Evolutionary conservation across 2,113 vertebrate genomes (phyloP).

Genomic region (Oryzias melastigma): DNA sequence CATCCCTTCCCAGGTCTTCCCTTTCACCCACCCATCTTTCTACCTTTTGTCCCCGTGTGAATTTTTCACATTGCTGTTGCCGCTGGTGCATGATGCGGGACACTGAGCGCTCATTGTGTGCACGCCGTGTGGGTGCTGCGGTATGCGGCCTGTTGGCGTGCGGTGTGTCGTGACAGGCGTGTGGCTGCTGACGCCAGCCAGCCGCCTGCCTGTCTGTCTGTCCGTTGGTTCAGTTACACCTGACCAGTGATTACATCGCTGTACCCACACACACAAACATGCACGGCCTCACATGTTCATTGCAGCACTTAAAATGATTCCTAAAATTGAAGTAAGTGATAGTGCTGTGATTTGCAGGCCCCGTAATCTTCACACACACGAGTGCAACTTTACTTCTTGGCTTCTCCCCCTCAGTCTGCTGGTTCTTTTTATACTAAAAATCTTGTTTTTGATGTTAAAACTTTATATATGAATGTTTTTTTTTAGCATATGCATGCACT

Average conservation of each 20-base stretch:
- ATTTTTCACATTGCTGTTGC: slow-evolving; percentile 81
- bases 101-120: slow-evolving; percentile 79
- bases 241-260: slow-evolving; percentile 59
- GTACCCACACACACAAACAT: slow-evolving; percentile 3
- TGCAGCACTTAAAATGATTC: not conserved
- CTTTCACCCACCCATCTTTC: slow-evolving; percentile 26
- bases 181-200: slow-evolving; percentile 79
- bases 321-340: slow-evolving; percentile 12
- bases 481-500: no score
- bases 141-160: slow-evolving; percentile 75
- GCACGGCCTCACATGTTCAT: not conserved
- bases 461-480: not conserved
- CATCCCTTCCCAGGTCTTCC: slow-evolving; percentile 37
- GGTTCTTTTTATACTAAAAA: not conserved
- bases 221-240: slow-evolving; percentile 71
- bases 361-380: not conserved
- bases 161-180: slow-evolving; percentile 76
- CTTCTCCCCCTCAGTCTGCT: not conserved
- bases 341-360: not conserved
- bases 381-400: not conserved
- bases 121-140: slow-evolving; percentile 71
- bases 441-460: not conserved
- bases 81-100: slow-evolving; percentile 76
- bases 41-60: slow-evolving; percentile 75
- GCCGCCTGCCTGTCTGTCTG: slow-evolving; percentile 62